Base-by-base conservation (phyloP, 2,113 vertebrate species). In the Accipiter cooperii region DNA sequence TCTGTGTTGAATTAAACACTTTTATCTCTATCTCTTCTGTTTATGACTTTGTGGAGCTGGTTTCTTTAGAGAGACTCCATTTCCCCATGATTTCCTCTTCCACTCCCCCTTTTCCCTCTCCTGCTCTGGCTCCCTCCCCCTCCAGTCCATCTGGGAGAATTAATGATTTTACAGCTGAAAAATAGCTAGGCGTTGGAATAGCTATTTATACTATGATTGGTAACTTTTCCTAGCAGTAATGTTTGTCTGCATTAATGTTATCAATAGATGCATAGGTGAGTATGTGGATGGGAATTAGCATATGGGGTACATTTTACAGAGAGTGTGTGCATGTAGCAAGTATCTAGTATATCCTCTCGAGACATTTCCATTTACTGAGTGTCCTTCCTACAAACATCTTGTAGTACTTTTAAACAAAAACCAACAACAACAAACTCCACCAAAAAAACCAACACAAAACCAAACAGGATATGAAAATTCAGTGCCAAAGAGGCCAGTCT, bases 391-490 rank as follows among this genome's bases (percentile, higher is more conserved):
- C 87, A 97, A 97, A 97, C 96, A 97, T 97, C 93, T 98, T 98
- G 92, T 96, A 98, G 52, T 97, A 96, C 95, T 98, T 98, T 33
- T 31, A 31, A 54, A 31, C 17, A 97, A 97, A 97, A 96, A 94
- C 61, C 84, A 63, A 8, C 28, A 29, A 92, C 44, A 63, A 44
- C 8, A 88, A 68, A 54, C 26, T 26, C 26, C 38, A n/a, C 42
- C 33, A 69, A 65, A 75, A 91, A 84, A 44, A 1, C 12, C 22
- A 42, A 33, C 14, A n/a, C 25, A 96, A 98, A 97, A 96, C 91
- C 83, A 97, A 98, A 98, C 97, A 97, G 96, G 97, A 98, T 98
- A 98, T 98, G 97, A 98, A 97, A 97, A 92, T 96, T 74, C 87
- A 80, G 68, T 97, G 96, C 97, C 97, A 97, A 96, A 97, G 84